Conservation (phyloP, 2,888 invertebrate species). For the Scaptomyza reducta region DNA sequence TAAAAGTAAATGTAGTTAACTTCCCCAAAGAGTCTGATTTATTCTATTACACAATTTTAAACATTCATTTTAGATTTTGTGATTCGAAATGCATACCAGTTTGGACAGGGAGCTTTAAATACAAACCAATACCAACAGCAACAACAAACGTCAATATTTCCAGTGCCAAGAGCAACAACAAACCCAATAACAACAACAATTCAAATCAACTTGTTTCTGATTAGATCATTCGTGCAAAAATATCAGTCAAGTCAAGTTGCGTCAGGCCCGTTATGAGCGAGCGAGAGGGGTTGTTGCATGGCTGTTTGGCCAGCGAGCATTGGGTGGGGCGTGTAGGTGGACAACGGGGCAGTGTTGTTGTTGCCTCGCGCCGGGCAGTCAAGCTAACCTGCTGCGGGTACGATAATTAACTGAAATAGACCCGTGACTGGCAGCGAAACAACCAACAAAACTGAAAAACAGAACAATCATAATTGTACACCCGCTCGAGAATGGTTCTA, state of each 20-base stretch:
- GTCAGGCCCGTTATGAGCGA: conserved; percentile 36
- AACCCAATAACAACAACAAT: conserved; percentile 52
- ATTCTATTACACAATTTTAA: neutral
- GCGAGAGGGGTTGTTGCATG: neutral
- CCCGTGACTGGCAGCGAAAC: conserved; percentile 64
- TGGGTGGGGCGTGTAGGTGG: neutral
- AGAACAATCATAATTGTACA: conserved; percentile 39
- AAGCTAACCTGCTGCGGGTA: conserved; percentile 71
- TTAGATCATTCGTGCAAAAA: conserved; percentile 75
- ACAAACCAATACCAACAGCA: conserved; percentile 28
- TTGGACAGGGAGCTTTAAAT: conserved; percentile 19
- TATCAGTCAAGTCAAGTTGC: conserved; percentile 68
- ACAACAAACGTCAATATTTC: conserved; percentile 12
- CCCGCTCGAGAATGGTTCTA: conserved; percentile 23
- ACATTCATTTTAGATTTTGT: conserved; percentile 5
- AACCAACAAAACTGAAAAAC: conserved; percentile 17
- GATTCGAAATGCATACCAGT: conserved; percentile 30
- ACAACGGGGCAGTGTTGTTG: conserved; percentile 22
- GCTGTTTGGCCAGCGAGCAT: neutral
- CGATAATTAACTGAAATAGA: conserved; percentile 78
- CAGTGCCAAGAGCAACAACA: conserved; percentile 24
- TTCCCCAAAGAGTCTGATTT: neutral
- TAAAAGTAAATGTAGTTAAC: neutral
- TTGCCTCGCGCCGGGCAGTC: conserved; percentile 41
- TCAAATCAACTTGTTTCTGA: conserved; percentile 79